phyloP scores from a whole-genome alignment of 2,113 vertebrate genomes.

The Ciconia boyciana region DNA sequence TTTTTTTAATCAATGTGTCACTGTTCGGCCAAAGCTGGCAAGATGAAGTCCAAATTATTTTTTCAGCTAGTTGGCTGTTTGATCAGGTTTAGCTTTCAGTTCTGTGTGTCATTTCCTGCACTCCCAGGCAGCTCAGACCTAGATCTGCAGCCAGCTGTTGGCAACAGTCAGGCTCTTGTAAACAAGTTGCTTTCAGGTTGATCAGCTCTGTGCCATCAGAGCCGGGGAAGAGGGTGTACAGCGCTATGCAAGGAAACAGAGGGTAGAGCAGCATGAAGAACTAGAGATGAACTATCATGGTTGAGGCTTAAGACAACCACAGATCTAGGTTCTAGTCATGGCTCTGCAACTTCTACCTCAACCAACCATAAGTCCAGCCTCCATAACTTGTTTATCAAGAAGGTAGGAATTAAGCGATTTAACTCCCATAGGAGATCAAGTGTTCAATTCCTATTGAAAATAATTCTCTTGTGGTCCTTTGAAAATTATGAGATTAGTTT shows the following conservation, averaged over 20 bases:
- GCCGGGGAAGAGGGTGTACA: neutral
- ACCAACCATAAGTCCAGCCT: fast-evolving
- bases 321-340: neutral
- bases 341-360: neutral
- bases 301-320: neutral
- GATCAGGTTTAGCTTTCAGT: slow-evolving; percentile 52
- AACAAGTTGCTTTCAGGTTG: neutral
- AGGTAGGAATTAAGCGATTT: neutral
- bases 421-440: neutral
- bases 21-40: slow-evolving; percentile 13
- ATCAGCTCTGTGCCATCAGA: neutral
- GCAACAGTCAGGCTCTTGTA: neutral
- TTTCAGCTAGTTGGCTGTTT: slow-evolving; percentile 50
- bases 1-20: neutral
- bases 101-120: slow-evolving; percentile 61
- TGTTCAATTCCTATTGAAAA: neutral
- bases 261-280: neutral
- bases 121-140: slow-evolving; percentile 29
- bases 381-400: neutral
- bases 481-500: neutral
- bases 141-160: slow-evolving; percentile 28
- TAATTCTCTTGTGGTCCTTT: neutral
- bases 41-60: slow-evolving; percentile 49
- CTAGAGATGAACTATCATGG: neutral
- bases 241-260: neutral